Percentiles rank a stretch among this genome's conserved stretches.
phyloP scores from a whole-genome alignment of 2,113 vertebrate genomes.

The Sula dactylatra region DNA sequence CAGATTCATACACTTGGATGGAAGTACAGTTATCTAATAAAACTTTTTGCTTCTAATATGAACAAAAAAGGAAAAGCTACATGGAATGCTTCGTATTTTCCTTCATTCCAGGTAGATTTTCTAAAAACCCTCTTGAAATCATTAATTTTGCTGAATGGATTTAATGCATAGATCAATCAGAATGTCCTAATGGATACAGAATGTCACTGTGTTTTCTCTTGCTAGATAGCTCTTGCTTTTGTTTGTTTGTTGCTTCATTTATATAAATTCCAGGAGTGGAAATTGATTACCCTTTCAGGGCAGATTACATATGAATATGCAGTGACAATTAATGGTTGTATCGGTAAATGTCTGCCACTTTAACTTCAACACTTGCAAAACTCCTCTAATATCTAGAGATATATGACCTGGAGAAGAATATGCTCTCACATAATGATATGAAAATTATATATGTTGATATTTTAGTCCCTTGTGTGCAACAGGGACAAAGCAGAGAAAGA shows the following conservation, averaged over 20 bases:
- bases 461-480: background rate
- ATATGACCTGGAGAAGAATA: background rate
- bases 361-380: background rate
- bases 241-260: background rate
- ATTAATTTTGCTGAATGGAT: background rate
- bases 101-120: background rate
- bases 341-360: background rate
- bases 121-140: background rate
- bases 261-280: background rate
- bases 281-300: background rate
- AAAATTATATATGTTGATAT: background rate
- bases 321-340: background rate
- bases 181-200: background rate
- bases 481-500: background rate
- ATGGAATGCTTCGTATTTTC: background rate
- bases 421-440: background rate
- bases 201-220: background rate
- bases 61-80: background rate
- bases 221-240: background rate
- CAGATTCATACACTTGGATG: background rate
- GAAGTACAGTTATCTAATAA: background rate
- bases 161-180: background rate
- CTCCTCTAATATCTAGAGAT: background rate
- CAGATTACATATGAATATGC: background rate
- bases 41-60: background rate